Evolutionary conservation across 2,797 vertebrate species (phyloP), one percentile per base, ranked within the genome.

Genomic region (Parauchenoglanis punctatus): DNA sequence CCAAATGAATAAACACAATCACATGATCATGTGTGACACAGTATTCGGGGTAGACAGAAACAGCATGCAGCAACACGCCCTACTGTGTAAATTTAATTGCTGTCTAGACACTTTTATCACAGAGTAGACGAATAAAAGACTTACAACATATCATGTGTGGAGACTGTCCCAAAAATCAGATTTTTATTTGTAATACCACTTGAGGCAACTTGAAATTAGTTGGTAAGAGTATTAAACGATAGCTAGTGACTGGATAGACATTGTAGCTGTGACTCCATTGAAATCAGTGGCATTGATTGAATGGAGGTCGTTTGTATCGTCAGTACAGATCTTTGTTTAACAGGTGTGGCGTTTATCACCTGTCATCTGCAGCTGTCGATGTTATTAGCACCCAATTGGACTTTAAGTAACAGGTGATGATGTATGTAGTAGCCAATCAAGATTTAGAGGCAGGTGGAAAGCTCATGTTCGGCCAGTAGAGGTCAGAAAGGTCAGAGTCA

Each of bases 361-460:
- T 88, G 87, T 87, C 85, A 89, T 88, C 85, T 81, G 89, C 91
- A 90, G 90, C 87, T 91, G 91, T 88, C 86, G 67, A 81, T 80
- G 89, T 90, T 81, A 88, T 89, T 88, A 88, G 87, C 86, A 44
- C 80, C 81, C 87, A 86, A 88, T 89, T 54, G 77, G 87, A 87
- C 68, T 87, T 88, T 92, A 90, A 91, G 91, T 89, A 91, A 90
- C 85, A 89, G 86, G 91, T 87, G 90, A 82, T 89, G 89, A 86
- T 87, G 85, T 89, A 89, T 70, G 83, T 76, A 88, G 85, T 78
- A 87, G 89, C 90, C 88, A 90, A 85, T 91, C 88, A 85, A 87
- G 89, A 82, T 90, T 84, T 73, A 80, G 81, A 75, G 85, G 86
- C 90, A 88, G 87, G 86, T 89, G 89, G 87, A 87, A 87, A 85